phyloP scores from a whole-genome alignment of 92 coral and sea anemone species.

The Palythoa grandis region DNA sequence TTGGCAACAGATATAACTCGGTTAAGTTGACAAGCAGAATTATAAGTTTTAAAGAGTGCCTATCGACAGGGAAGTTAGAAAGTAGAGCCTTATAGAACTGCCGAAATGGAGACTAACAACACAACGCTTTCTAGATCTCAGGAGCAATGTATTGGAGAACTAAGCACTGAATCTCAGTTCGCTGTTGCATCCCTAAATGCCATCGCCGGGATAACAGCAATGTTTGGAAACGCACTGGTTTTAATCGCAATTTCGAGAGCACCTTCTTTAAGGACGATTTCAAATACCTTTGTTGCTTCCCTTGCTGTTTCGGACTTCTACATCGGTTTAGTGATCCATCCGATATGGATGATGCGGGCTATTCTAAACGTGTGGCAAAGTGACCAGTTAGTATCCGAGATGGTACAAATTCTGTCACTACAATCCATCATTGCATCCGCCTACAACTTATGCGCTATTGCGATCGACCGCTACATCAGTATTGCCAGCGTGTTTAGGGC shows the following conservation, averaged over 20 bases:
- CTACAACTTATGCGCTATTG: constrained; percentile 58
- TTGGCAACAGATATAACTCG: neutral
- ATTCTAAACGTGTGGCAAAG: constrained; percentile 41
- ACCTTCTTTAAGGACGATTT: constrained; percentile 50
- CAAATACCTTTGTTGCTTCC: constrained; percentile 61
- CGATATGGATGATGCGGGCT: constrained; percentile 44
- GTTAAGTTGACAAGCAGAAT: neutral
- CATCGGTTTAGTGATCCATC: constrained; percentile 54
- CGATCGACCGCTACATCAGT: constrained; percentile 61
- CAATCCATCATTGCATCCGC: constrained; percentile 64
- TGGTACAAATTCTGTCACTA: constrained; percentile 48
- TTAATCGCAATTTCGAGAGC: constrained; percentile 57
- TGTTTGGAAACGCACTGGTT: constrained; percentile 58
- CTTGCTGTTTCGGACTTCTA: constrained; percentile 60
- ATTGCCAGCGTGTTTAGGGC: constrained; percentile 53
- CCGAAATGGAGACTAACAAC: constrained; percentile 2
- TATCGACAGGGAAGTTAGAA: neutral
- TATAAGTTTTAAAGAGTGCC: neutral
- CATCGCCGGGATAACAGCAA: constrained; percentile 52
- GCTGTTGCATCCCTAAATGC: constrained; percentile 15
- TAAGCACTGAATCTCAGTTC: neutral
- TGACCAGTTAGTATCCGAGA: constrained; percentile 30
- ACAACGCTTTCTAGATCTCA: neutral
- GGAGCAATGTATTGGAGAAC: constrained; percentile 22
- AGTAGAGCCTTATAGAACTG: neutral